Evolutionary conservation across 2,888 invertebrate species (phyloP), one percentile per base, ranked within the genome.

Genomic region (Lasioglossum villosulum): DNA sequence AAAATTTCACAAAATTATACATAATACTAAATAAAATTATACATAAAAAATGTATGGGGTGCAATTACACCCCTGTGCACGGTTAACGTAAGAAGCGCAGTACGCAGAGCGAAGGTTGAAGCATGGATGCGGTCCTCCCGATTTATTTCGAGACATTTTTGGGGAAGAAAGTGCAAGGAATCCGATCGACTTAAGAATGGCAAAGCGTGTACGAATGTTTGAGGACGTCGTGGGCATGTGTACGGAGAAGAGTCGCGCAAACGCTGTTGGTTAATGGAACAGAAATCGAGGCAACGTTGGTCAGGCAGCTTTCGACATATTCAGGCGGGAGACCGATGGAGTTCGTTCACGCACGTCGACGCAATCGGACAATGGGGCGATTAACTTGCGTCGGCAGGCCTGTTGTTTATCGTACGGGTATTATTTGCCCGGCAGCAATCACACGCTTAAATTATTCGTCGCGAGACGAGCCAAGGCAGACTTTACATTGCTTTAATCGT

Each of bases 361-460:
- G 91, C 91, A 90, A 90, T 92, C 90, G 90, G 90, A 93, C 93
- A 94, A 94, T 94, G 92, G 92, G 93, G 92, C 94, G 94, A 93
- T 94, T 94, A 94, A 93, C 93, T 93, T 91, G 93, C 93, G 93
- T 90, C 91, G 92, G 91, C 91, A 88, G 90, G 87, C 87, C 89
- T 87, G 92, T 93, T 93, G 93, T 93, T 94, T 93, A 93, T 93
- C 90, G 92, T 91, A 89, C 91, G 88, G 89, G 91, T 89, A 91
- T 93, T 93, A 93, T 92, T 93, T 92, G 91, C 91, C 90, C 88
- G 90, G 85, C 87, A 89, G 90, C 91, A 93, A 93, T 93, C 92
- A 91, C 93, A 92, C 93, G 93, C 92, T 92, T 93, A 94, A 94
- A 94, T 94, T 93, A 93, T 93, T 93, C 92, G 88, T 87, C 90